Percentiles rank a stretch among this genome's conserved stretches.
Conservation (phyloP, 2,113 vertebrate species). For the Bettongia penicillata region DNA sequence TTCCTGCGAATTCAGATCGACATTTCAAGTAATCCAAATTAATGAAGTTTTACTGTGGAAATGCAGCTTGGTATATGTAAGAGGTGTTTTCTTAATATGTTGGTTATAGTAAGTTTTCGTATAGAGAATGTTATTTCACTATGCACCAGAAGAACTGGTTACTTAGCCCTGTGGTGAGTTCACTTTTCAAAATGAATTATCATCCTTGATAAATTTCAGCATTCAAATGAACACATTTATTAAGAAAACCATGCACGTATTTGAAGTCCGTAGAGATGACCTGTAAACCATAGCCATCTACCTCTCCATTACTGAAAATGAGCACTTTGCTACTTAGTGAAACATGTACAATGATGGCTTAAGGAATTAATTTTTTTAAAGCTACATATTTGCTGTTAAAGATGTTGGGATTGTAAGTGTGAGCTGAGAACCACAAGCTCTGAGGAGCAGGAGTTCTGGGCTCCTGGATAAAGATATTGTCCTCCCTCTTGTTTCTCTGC, state of each 20-base stretch:
- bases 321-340: not conserved
- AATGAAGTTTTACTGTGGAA: not conserved
- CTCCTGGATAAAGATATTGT: not conserved
- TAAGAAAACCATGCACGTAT: not conserved
- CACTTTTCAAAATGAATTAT: conserved; percentile 23
- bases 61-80: not conserved
- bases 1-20: conserved; percentile 15
- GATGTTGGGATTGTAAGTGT: not conserved
- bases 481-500: conserved; percentile 38
- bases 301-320: conserved; percentile 11
- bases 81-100: conserved; percentile 8
- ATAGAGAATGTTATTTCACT: conserved; percentile 20
- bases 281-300: not conserved
- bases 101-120: conserved; percentile 9
- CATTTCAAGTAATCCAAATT: not conserved
- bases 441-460: not conserved
- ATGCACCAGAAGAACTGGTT: not conserved
- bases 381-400: not conserved
- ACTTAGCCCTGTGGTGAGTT: not conserved
- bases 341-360: not conserved
- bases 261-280: not conserved
- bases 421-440: not conserved
- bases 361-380: not conserved
- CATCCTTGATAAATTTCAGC: not conserved
- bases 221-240: not conserved